These are phyloP conservation scores for Atethmia centrago DNA, from an alignment of 2,888 invertebrate species.

Conservation along the genomic window DNA sequence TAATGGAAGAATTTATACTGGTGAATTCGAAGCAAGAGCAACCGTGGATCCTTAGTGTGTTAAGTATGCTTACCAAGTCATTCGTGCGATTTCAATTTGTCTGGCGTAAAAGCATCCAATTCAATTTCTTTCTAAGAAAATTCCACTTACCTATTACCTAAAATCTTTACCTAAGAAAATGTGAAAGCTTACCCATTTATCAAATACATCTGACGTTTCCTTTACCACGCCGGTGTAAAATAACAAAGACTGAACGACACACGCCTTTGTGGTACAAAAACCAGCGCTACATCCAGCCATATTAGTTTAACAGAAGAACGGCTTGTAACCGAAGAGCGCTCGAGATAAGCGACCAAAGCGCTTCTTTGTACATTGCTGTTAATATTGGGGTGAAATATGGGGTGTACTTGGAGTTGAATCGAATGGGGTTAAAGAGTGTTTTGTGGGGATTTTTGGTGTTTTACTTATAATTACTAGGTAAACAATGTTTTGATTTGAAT, in stretches of 20 bases:
- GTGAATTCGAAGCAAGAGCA: background rate
- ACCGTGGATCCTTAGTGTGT: background rate
- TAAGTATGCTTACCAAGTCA: conserved; percentile 10
- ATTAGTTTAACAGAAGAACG: conserved; percentile 61
- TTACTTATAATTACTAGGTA: conserved; percentile 1
- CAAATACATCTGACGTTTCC: conserved; percentile 54
- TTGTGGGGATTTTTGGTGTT: conserved; percentile 8
- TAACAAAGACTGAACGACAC: conserved; percentile 61
- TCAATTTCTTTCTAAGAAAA: conserved; percentile 29
- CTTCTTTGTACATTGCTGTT: conserved; percentile 57
- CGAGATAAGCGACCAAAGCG: conserved; percentile 63
- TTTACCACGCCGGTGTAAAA: conserved; percentile 51
- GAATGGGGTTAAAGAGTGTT: conserved; percentile 11
- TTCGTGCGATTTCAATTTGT: conserved; percentile 2
- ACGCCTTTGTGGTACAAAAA: conserved; percentile 59
- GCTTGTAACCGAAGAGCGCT: conserved; percentile 59
- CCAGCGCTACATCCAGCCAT: conserved; percentile 62
- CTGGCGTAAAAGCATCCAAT: background rate
- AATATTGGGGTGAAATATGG: conserved; percentile 58
- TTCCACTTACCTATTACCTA: conserved; percentile 34
- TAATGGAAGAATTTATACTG: background rate
- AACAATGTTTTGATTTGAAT: background rate
- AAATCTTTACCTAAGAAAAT: conserved; percentile 39
- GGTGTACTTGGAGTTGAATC: conserved; percentile 19
- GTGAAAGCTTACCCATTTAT: conserved; percentile 46